A percentile compares a stretch with the other conserved stretches of the same genome.
phyloP scores from a whole-genome alignment of 2,888 invertebrate genomes.

The Sialis fuliginosa region DNA sequence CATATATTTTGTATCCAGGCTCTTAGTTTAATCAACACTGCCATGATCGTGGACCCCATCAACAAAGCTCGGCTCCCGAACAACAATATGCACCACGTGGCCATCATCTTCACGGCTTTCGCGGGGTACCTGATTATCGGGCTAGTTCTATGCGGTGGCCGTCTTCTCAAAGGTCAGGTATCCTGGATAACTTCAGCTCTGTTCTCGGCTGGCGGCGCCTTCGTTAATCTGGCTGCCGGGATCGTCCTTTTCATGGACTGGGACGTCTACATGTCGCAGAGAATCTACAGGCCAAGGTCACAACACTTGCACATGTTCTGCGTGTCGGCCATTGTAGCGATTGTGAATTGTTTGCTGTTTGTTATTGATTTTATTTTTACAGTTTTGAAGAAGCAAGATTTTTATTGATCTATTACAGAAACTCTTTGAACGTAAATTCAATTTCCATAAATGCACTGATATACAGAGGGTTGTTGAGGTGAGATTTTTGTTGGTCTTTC shows the following conservation, averaged over 20 bases:
- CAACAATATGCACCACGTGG: conserved; percentile 37
- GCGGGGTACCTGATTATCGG: conserved; percentile 49
- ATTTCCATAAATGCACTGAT: too few species aligned
- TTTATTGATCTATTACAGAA: conserved; percentile 16
- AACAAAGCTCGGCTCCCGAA: conserved; percentile 33
- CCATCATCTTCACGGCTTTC: conserved; percentile 46
- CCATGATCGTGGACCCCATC: conserved; percentile 43
- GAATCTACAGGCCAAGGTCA: conserved; percentile 40
- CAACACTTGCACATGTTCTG: conserved; percentile 44
- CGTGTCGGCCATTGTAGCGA: conserved; percentile 42
- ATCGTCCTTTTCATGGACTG: conserved; percentile 37
- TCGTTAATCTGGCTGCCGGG: conserved; percentile 45
- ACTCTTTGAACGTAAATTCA: too few species aligned
- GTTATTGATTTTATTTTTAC: conserved; percentile 42
- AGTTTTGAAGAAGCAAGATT: conserved; percentile 34
- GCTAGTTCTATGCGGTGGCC: conserved; percentile 37
- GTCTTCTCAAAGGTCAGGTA: conserved; percentile 38
- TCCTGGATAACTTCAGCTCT: conserved; percentile 45
- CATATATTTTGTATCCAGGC: conserved; percentile 27
- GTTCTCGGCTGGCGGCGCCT: conserved; percentile 40
- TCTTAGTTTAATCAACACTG: conserved; percentile 40
- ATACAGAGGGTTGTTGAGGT: too few species aligned
- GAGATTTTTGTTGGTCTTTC: too few species aligned
- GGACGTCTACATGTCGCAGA: conserved; percentile 24
- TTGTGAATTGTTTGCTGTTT: conserved; percentile 39